A percentile compares a stretch with the other conserved stretches of the same genome.
Conservation (phyloP, 2,113 vertebrate species). For the Lutjanus erythropterus region DNA sequence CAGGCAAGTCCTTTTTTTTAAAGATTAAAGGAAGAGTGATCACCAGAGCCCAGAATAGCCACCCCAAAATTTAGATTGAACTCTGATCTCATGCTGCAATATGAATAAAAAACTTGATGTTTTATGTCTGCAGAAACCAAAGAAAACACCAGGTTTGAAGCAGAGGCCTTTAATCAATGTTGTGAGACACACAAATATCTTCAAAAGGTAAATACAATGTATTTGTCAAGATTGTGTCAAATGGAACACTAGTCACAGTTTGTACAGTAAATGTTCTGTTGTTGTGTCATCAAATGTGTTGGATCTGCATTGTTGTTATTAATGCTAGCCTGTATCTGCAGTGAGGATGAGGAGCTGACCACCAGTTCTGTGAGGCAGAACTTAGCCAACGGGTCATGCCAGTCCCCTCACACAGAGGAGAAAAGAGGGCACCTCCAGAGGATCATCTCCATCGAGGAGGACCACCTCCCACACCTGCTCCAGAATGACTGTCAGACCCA, state of each 20-base stretch:
- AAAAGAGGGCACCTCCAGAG: conserved; percentile 82
- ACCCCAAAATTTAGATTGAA: not conserved
- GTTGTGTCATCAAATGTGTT: not conserved
- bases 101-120: not conserved
- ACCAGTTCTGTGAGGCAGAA: conserved; percentile 69
- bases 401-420: not conserved
- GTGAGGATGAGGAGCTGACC: conserved; percentile 85
- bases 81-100: not conserved
- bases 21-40: not conserved
- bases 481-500: conserved; percentile 76
- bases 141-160: conserved; percentile 74
- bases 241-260: not conserved
- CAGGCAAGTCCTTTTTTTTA: conserved; percentile 70
- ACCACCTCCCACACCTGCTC: conserved; percentile 92
- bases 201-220: conserved; percentile 83
- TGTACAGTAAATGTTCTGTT: not conserved
- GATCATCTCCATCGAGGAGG: conserved; percentile 97
- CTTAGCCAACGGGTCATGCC: conserved; percentile 69
- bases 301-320: not conserved
- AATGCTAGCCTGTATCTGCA: conserved; percentile 26
- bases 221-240: not conserved
- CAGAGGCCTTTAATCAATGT: conserved; percentile 82
- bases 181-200: conserved; percentile 81
- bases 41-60: not conserved
- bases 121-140: conserved; percentile 85